Evolutionary conservation across 2,113 vertebrate species (phyloP).

Genomic region (Engystomops pustulosus): DNA sequence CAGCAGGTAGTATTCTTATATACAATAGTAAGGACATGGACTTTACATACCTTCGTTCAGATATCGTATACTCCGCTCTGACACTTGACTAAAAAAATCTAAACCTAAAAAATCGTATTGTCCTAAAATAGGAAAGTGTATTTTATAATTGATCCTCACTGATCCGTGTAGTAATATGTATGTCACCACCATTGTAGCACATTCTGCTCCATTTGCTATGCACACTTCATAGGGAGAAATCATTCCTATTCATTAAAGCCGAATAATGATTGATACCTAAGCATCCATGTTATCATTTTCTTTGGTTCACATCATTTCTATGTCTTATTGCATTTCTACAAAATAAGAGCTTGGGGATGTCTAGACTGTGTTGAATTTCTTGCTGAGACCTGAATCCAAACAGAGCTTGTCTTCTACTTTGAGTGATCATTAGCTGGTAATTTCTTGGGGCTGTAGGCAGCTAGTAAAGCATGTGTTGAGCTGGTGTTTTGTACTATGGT

Average conservation of each 20-base stretch:
- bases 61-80: too few relatives aligned
- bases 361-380: constrained; percentile 39
- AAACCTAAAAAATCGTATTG: too few relatives aligned
- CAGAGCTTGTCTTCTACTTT: constrained; percentile 24
- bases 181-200: background rate
- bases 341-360: constrained; percentile 2
- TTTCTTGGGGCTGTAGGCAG: constrained; percentile 52
- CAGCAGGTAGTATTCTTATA: too few relatives aligned
- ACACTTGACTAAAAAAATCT: too few relatives aligned
- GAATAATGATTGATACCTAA: constrained; percentile 2
- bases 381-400: constrained; percentile 38
- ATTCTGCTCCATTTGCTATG: constrained; percentile 14
- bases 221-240: background rate
- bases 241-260: background rate
- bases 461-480: constrained; percentile 52
- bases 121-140: background rate
- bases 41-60: too few relatives aligned
- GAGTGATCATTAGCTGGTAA: constrained; percentile 51
- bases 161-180: background rate
- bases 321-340: background rate
- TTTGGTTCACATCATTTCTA: background rate
- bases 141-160: background rate
- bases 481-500: constrained; percentile 49
- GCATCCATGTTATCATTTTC: constrained; percentile 4
- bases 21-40: too few relatives aligned